Percentiles rank a stretch among this genome's conserved stretches.
Conservation (phyloP, 2,113 vertebrate genomes). For the Empidonax traillii region DNA sequence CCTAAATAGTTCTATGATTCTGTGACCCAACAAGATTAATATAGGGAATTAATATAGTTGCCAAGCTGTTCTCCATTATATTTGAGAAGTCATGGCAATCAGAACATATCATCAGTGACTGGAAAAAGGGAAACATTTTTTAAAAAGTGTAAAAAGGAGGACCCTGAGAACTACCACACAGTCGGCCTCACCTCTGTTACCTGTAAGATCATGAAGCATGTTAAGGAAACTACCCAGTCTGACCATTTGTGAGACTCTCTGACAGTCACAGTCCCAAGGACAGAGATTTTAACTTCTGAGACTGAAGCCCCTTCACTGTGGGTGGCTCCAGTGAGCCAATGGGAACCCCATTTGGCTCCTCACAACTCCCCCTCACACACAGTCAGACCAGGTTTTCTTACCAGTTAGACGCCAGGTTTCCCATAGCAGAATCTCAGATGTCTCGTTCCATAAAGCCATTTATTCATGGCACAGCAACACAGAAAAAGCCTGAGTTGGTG, state of each 20-base stretch:
- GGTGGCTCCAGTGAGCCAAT: neutral
- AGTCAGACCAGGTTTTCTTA: neutral
- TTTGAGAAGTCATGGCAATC: neutral
- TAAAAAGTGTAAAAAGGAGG: neutral
- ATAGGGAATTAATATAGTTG: neutral
- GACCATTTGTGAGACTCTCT: neutral
- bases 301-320: neutral
- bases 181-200: neutral
- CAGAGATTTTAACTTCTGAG: neutral
- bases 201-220: neutral
- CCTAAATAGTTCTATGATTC: neutral
- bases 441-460: neutral
- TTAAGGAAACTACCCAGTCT: neutral
- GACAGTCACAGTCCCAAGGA: neutral
- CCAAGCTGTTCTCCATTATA: neutral
- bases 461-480: neutral
- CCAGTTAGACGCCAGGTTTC: neutral
- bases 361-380: neutral
- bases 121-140: neutral
- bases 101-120: neutral
- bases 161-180: neutral
- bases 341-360: neutral
- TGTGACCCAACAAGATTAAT: neutral
- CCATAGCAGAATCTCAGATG: neutral
- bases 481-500: neutral